A percentile compares a stretch with the other conserved stretches of the same genome.
These are phyloP conservation scores for Leucophenga maculata DNA, from an alignment of 2,888 invertebrate genomes.

Conservation along the genomic window DNA sequence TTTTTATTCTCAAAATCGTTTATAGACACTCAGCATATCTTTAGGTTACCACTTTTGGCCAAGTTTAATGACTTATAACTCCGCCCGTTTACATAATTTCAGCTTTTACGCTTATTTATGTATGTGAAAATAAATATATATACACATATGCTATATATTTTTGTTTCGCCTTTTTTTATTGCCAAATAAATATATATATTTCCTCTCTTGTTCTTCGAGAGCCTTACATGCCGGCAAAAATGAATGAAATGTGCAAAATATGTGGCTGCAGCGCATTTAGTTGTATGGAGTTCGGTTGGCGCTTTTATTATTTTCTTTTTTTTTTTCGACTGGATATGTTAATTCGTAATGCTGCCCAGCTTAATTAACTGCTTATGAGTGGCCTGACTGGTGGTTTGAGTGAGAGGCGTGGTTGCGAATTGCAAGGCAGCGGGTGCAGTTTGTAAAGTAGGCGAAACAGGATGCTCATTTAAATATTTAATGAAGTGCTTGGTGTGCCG, in stretches of 20 bases:
- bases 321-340: conserved; percentile 33
- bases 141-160: no score
- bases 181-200: conserved; percentile 58
- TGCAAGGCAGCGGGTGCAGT: conserved; percentile 6
- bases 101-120: background rate
- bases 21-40: no score
- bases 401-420: background rate
- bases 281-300: conserved; percentile 26
- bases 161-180: conserved; percentile 54
- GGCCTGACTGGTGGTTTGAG: background rate
- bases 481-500: conserved; percentile 60
- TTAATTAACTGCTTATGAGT: conserved; percentile 66
- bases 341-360: conserved; percentile 28
- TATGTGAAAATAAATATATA: background rate
- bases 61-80: no score
- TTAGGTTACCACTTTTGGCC: no score
- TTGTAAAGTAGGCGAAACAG: conserved; percentile 43
- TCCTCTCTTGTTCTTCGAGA: background rate
- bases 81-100: background rate
- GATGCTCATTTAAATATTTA: conserved; percentile 67
- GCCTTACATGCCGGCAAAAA: conserved; percentile 57
- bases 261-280: conserved; percentile 47
- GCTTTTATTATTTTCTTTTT: conserved; percentile 37
- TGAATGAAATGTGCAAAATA: conserved; percentile 64
- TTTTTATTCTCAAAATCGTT: no score